Evolutionary conservation across 2,797 vertebrate species (phyloP).

Genomic region (Chaetophractus vellerosus): DNA sequence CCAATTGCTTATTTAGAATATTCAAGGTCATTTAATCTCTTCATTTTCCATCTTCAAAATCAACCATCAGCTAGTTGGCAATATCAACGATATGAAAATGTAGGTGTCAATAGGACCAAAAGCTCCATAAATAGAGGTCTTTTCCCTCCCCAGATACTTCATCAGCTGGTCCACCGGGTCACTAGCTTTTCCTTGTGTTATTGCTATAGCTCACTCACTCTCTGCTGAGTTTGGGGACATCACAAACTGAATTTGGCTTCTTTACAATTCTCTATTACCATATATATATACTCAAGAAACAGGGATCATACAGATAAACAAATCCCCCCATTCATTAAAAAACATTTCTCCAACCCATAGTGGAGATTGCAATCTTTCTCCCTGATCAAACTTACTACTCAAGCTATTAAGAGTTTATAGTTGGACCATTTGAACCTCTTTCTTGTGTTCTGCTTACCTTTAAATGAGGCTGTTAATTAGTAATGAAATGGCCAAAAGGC

Average conservation of each 20-base stretch:
- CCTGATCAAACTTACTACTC: neutral
- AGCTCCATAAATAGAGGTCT: neutral
- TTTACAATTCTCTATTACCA: constrained; percentile 26
- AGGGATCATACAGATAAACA: neutral
- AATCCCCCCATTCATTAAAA: constrained; percentile 14
- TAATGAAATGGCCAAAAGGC: neutral
- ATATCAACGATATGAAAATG: neutral
- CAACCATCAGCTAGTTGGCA: neutral
- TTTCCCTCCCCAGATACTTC: neutral
- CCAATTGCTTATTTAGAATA: constrained; percentile 40
- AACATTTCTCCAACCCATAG: neutral
- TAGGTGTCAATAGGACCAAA: neutral
- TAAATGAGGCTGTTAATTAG: neutral
- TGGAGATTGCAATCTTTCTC: constrained; percentile 7
- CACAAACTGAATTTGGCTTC: neutral
- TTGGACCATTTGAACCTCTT: neutral
- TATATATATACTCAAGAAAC: neutral
- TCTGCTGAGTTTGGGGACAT: neutral
- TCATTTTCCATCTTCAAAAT: neutral
- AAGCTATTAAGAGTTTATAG: neutral
- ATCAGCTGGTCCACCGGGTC: neutral
- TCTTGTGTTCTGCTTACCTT: neutral
- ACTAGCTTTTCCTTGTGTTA: neutral
- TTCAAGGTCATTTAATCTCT: neutral
- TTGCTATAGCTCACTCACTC: neutral